A percentile compares a stretch with the other conserved stretches of the same genome.
Conservation (phyloP, 2,113 vertebrate species). For the Plecturocebus donacophilus region DNA sequence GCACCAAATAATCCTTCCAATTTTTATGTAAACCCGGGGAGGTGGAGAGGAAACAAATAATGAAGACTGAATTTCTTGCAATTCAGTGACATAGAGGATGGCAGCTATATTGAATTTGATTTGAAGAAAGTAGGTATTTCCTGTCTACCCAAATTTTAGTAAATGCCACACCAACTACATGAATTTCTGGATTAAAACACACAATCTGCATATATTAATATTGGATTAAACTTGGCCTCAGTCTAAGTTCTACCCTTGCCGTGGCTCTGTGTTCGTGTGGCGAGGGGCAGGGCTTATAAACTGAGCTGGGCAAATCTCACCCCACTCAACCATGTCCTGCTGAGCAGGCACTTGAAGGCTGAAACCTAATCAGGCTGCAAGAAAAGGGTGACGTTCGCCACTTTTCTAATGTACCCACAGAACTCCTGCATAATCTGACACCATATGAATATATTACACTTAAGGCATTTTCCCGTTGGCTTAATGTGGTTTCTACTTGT, state of each 20-base stretch:
- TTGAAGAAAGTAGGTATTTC: not conserved
- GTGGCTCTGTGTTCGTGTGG: not conserved
- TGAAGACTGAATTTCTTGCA: not conserved
- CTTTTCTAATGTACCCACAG: not conserved
- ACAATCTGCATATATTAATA: not conserved
- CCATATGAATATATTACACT: not conserved
- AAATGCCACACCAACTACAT: not conserved
- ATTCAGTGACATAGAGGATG: not conserved
- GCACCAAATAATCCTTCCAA: not conserved
- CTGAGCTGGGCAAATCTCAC: not conserved
- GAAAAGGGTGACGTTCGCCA: not conserved
- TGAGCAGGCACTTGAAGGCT: accelerated
- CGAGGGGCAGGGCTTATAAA: not conserved
- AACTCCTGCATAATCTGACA: too few species aligned
- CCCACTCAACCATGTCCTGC: not conserved
- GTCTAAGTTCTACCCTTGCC: too few species aligned
- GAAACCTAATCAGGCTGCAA: not conserved
- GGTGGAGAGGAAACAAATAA: not conserved
- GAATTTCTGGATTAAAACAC: not conserved
- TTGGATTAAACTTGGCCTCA: not conserved
- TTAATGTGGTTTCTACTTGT: not conserved
- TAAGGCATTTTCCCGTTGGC: not conserved
- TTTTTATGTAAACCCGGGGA: not conserved
- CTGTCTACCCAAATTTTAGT: not conserved
- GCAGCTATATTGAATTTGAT: not conserved